Conservation (phyloP, 2,888 invertebrate species). For the Xanthia togata region DNA sequence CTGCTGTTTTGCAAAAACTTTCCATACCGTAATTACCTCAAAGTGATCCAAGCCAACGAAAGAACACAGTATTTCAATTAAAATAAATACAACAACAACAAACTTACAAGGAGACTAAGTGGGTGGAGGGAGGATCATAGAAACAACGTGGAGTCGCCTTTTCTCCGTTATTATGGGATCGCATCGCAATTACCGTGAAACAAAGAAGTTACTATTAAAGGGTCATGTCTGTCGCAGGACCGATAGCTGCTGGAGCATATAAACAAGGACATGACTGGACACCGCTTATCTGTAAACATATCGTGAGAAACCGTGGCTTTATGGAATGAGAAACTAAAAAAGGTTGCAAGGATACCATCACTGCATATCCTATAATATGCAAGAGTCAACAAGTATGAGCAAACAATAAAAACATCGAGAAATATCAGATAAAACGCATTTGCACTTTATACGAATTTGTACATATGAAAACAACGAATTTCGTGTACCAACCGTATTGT, state of each 20-base stretch:
- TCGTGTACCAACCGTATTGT: not conserved
- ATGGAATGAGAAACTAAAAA: too few relatives aligned
- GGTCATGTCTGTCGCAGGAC: not conserved
- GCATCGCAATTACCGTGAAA: not conserved
- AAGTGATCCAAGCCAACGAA: slow-evolving; percentile 35
- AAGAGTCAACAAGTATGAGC: too few relatives aligned
- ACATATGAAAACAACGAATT: not conserved
- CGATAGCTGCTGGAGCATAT: not conserved
- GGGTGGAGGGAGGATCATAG: slow-evolving; percentile 20
- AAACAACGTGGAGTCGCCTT: not conserved
- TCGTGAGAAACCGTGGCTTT: too few relatives aligned
- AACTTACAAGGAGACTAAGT: slow-evolving; percentile 61
- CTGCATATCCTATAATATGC: too few relatives aligned
- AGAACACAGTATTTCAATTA: slow-evolving; percentile 70
- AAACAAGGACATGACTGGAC: not conserved
- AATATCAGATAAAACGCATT: not conserved
- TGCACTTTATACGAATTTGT: not conserved
- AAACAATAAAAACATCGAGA: too few relatives aligned
- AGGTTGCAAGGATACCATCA: too few relatives aligned
- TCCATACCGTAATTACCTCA: slow-evolving; percentile 12
- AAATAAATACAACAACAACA: slow-evolving; percentile 64
- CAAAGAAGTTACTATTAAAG: too few relatives aligned
- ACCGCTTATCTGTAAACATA: not conserved
- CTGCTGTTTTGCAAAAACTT: slow-evolving; percentile 7
- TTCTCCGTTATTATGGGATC: not conserved